phyloP scores from a whole-genome alignment of 2,797 vertebrate genomes.

The Cygnus olor region DNA sequence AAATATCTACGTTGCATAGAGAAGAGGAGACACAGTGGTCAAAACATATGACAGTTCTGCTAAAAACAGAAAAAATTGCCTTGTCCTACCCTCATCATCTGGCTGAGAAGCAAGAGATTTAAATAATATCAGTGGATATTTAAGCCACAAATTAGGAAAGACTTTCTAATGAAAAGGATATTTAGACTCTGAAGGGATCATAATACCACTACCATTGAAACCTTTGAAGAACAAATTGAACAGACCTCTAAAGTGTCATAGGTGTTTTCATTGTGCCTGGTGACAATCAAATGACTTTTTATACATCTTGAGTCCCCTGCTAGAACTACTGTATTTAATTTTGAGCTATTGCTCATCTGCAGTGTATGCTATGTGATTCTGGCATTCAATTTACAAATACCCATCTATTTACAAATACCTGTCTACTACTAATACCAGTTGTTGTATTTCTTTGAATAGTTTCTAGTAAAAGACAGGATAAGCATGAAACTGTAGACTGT shows the following conservation, averaged over 20 bases:
- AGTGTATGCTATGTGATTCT: background rate
- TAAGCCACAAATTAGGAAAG: background rate
- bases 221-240: background rate
- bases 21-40: background rate
- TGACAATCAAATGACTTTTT: background rate
- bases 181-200: background rate
- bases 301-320: background rate
- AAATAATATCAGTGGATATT: background rate
- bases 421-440: background rate
- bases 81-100: background rate
- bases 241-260: background rate
- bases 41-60: background rate
- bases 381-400: background rate
- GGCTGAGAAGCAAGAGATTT: background rate
- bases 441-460: background rate
- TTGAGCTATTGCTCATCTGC: background rate
- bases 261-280: background rate
- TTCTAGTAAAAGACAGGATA: background rate
- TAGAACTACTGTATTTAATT: background rate
- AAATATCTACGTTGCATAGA: background rate
- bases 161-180: background rate
- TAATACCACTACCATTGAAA: background rate
- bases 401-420: background rate
- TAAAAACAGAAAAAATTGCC: background rate
- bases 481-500: background rate